A percentile compares a stretch with the other conserved stretches of the same genome.
phyloP scores from a whole-genome alignment of 2,797 vertebrate species.

The Paratrypauchen microcephalus region DNA sequence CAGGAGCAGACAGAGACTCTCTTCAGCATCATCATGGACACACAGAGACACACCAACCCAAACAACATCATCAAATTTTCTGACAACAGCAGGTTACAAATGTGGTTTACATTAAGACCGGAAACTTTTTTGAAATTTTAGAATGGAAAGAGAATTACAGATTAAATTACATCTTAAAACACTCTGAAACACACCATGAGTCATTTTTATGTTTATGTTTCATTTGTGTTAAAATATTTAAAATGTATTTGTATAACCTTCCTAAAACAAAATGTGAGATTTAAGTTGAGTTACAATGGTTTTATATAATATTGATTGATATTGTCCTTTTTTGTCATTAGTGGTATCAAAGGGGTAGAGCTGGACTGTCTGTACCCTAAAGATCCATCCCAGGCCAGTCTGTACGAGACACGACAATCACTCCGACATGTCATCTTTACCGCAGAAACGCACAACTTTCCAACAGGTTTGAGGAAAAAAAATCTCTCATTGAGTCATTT shows the following conservation, averaged over 20 bases:
- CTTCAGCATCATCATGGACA: constrained; percentile 89
- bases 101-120: background rate
- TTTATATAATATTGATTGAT: constrained; percentile 3
- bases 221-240: too few relatives aligned
- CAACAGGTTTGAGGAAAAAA: constrained; percentile 78
- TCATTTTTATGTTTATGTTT: too few relatives aligned
- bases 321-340: constrained; percentile 46
- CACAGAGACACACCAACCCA: constrained; percentile 85
- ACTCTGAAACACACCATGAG: too few relatives aligned
- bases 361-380: constrained; percentile 79
- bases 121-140: background rate
- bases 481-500: too few relatives aligned
- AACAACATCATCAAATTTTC: constrained; percentile 95
- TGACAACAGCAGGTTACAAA: constrained; percentile 91
- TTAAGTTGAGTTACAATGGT: background rate
- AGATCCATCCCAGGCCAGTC: constrained; percentile 78
- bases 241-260: too few relatives aligned
- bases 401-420: constrained; percentile 69
- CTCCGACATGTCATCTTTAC: constrained; percentile 90
- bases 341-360: constrained; percentile 84
- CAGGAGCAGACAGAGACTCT: constrained; percentile 80
- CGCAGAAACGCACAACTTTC: constrained; percentile 95
- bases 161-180: background rate
- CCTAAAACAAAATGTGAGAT: too few relatives aligned
- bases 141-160: background rate